phyloP scores from a whole-genome alignment of 2,888 invertebrate species.

The Orchesellides sinensis region DNA sequence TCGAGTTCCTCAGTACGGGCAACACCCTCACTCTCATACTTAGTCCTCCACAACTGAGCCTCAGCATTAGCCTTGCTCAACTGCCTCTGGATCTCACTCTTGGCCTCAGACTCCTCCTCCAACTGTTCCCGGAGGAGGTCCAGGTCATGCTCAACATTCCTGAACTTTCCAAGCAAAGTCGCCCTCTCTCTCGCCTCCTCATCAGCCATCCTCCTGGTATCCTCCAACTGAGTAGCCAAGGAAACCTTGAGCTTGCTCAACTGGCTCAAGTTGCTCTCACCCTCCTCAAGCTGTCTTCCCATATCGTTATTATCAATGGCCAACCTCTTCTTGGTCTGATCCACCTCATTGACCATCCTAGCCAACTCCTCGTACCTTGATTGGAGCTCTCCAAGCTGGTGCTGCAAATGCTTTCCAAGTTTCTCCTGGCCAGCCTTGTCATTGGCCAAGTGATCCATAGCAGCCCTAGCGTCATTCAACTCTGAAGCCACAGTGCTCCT shows the following conservation, averaged over 20 bases:
- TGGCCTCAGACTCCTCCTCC: slow-evolving; percentile 99
- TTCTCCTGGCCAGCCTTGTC: slow-evolving; percentile 93
- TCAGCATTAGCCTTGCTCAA: slow-evolving; percentile 95
- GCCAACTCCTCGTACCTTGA: slow-evolving; percentile 97
- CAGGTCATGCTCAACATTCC: slow-evolving; percentile 98
- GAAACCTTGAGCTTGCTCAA: slow-evolving; percentile 98
- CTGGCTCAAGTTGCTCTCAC: slow-evolving; percentile 97
- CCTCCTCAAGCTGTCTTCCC: slow-evolving; percentile 97
- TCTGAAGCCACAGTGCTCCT: slow-evolving; percentile 89
- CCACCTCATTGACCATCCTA: slow-evolving; percentile 97
- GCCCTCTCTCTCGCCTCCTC: slow-evolving; percentile 97
- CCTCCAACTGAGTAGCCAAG: slow-evolving; percentile 96
- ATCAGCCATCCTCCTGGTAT: slow-evolving; percentile 98
- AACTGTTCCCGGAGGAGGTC: slow-evolving; percentile 99
- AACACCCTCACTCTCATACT: slow-evolving; percentile 98
- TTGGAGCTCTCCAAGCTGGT: slow-evolving; percentile 96
- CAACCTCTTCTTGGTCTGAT: slow-evolving; percentile 97
- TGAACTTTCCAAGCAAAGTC: slow-evolving; percentile 97
- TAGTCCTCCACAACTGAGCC: slow-evolving; percentile 97
- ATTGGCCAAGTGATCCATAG: slow-evolving; percentile 97
- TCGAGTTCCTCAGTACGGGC: slow-evolving; percentile 96
- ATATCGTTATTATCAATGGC: slow-evolving; percentile 98
- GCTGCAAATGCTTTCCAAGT: slow-evolving; percentile 97
- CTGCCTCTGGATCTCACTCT: slow-evolving; percentile 99
- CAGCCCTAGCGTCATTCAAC: slow-evolving; percentile 97